Evolutionary conservation across 2,113 vertebrate genomes (phyloP), one percentile per base, ranked within the genome.

Genomic region (Spilogale gracilis): DNA sequence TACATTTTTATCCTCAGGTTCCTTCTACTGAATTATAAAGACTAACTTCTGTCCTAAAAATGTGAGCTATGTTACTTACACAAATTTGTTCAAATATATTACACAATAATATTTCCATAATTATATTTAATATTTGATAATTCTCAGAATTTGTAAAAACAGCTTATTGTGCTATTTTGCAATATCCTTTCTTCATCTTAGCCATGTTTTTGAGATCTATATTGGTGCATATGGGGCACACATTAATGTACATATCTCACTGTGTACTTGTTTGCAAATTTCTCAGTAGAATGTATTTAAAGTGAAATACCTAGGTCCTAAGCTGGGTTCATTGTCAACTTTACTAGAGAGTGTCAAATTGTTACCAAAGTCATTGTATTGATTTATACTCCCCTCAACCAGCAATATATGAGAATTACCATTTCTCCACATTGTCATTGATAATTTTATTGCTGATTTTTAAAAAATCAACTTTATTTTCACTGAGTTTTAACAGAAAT

Each of bases 81-180:
- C 11, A 11, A 45, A 95, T 65, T 80, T 74, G 17, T 84, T 9
- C 4, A 21, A 2, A 38, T 54, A 63, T 52, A 50, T 81, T 48
- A 85, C 0, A 11, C 4, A 80, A 43, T 81, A 80, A 48, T 85
- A 5, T 76, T 71, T 45, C 5, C 25, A 90, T 76, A 17, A 58
- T 67, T 56, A 45, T 81, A 78, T 92, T 69, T 61, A 91, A 81
- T 89, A 61, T 88, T 78, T 84, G 14, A 38, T 78, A 54, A 85
- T 95, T 91, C 2, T 86, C 52, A 69, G 89, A 63, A 56, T 86
- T 63, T 61, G 63, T 3, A 91, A 71, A 82, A 50, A 76, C 61
- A 38, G 13, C 20, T 16, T 95, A 6, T 45, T 58, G 4, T 84
- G 14, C 38, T 89, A 6, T 86, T 94, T 94, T 82, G 4, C 4